A percentile compares a stretch with the other conserved stretches of the same genome.
phyloP scores from a whole-genome alignment of 2,797 vertebrate species.

The Notolepis coatsorum region DNA sequence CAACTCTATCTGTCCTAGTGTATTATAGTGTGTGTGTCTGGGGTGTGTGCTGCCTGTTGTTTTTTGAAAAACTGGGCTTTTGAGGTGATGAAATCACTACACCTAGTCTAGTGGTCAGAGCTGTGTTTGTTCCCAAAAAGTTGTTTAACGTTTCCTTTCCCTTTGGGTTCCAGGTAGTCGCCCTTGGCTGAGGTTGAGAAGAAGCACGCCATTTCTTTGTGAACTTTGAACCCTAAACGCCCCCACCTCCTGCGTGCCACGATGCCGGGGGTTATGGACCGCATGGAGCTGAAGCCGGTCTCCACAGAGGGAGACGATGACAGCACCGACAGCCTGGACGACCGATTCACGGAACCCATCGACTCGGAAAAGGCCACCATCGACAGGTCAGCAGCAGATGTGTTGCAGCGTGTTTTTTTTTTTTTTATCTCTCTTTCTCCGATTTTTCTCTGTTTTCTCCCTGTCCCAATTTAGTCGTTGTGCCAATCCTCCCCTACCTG shows the following conservation, averaged over 20 bases:
- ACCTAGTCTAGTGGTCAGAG: no score
- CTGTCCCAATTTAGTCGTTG: no score
- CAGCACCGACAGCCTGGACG: constrained; percentile 88
- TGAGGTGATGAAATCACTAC: no score
- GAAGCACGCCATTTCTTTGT: background rate
- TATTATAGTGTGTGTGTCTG: no score
- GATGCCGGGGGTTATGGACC: constrained; percentile 85
- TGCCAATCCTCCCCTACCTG: no score
- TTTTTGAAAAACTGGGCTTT: no score
- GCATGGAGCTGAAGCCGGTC: constrained; percentile 93
- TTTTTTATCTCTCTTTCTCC: no score
- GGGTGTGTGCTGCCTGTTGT: no score
- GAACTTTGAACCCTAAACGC: background rate
- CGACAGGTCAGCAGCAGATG: constrained; percentile 87
- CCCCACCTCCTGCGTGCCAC: constrained; percentile 8
- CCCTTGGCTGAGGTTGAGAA: background rate
- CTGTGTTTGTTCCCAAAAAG: background rate
- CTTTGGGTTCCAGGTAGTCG: constrained; percentile 8
- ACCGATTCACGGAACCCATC: constrained; percentile 75
- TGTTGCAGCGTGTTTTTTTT: no score
- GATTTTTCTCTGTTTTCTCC: no score
- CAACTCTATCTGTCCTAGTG: no score
- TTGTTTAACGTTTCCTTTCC: background rate
- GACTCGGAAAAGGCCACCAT: constrained; percentile 89
- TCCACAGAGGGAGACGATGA: constrained; percentile 87